Conservation (phyloP, 2,113 vertebrate species). For the Otus sunia region DNA sequence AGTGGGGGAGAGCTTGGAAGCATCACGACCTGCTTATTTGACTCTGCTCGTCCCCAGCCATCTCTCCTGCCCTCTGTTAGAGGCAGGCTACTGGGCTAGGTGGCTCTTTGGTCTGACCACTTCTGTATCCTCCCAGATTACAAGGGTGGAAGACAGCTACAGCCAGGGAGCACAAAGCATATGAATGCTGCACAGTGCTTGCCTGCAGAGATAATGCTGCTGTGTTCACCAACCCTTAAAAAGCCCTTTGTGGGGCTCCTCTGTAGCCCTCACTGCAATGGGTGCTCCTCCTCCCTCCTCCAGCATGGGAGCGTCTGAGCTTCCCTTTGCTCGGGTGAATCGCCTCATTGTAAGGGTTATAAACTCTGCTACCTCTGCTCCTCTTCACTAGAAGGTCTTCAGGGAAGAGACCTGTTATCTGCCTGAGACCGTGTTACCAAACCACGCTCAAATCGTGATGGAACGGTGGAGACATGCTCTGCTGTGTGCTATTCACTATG, state of each 20-base stretch:
- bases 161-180: rapidly evolving
- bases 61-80: neutral
- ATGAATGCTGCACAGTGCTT: neutral
- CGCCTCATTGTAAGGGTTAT: neutral
- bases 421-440: rapidly evolving
- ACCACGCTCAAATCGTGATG: rapidly evolving
- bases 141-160: neutral
- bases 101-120: too few species aligned
- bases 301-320: rapidly evolving
- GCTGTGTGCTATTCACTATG: rapidly evolving
- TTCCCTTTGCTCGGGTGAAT: neutral
- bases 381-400: neutral
- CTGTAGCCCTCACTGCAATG: neutral
- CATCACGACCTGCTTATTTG: rapidly evolving
- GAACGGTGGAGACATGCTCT: neutral
- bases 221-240: neutral
- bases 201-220: neutral
- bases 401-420: neutral
- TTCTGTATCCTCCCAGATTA: neutral
- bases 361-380: neutral
- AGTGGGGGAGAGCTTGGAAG: neutral
- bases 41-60: neutral
- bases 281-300: neutral
- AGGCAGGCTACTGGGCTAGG: neutral
- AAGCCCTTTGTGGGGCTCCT: neutral